Evolutionary conservation across 53 echinoderm and acorn worm genomes (phyloP).

Genomic region (Astropecten irregularis): DNA sequence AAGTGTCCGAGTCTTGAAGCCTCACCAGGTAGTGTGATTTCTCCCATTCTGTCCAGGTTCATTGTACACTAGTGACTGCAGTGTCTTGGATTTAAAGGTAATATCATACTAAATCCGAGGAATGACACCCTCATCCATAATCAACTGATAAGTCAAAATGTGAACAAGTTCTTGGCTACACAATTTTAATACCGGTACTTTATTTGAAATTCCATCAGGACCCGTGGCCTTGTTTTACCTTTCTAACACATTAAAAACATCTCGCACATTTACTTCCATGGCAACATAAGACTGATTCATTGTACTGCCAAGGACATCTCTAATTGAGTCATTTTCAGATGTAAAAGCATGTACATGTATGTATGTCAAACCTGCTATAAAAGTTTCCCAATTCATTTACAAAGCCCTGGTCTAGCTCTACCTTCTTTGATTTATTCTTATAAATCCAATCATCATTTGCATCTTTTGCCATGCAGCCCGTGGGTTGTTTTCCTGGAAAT

Average conservation of each 20-base stretch:
- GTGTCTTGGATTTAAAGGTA: background rate
- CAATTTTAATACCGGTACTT: background rate
- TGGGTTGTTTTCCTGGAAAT: constrained; percentile 15
- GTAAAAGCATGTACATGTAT: constrained; percentile 16
- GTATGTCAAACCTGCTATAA: constrained; percentile 15
- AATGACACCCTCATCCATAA: background rate
- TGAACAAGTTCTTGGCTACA: constrained; percentile 12
- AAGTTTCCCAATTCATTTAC: constrained; percentile 8
- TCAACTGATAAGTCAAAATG: background rate
- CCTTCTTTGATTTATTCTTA: background rate
- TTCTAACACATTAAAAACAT: background rate
- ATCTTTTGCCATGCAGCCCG: constrained; percentile 25
- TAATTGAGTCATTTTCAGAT: background rate
- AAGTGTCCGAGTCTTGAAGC: too few species aligned
- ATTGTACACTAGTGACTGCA: background rate
- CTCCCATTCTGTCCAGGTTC: too few species aligned
- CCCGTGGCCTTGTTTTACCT: constrained; percentile 17
- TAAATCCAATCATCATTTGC: constrained; percentile 25
- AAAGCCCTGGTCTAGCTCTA: background rate
- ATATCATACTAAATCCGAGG: background rate
- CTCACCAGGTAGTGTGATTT: too few species aligned
- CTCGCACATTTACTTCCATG: background rate
- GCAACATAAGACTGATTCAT: background rate
- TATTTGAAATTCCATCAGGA: background rate
- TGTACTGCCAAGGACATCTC: background rate